phyloP scores from a whole-genome alignment of 1,140 invertebrate species.

The Lasioglossum baleicum region DNA sequence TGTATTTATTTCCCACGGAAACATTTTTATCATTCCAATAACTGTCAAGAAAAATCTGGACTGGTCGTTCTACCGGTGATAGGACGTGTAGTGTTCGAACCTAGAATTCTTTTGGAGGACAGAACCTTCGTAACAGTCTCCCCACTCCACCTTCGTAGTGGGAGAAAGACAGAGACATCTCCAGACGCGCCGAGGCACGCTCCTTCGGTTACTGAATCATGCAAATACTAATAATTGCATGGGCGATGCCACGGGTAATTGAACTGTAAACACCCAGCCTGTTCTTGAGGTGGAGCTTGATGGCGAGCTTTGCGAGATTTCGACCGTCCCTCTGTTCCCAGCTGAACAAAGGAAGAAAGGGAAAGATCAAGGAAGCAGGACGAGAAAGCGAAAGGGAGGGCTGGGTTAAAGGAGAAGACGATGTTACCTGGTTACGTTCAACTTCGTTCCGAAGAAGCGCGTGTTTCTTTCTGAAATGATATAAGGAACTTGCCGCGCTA shows the following conservation, averaged over 20 bases:
- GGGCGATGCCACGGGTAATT: conserved; percentile 70
- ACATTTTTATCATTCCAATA: too few relatives aligned
- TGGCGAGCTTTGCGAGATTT: conserved; percentile 38
- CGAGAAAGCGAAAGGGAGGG: conserved; percentile 15
- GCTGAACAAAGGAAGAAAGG: conserved; percentile 44
- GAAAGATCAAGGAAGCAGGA: conserved; percentile 28
- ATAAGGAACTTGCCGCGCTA: not conserved
- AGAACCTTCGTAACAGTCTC: too few relatives aligned
- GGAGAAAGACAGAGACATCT: not conserved
- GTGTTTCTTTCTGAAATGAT: not conserved
- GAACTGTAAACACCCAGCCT: conserved; percentile 71
- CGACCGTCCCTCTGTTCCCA: not conserved
- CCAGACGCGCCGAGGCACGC: conserved; percentile 44
- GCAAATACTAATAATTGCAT: conserved; percentile 73
- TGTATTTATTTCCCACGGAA: too few relatives aligned
- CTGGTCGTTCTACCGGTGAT: too few relatives aligned
- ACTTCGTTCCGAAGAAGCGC: conserved; percentile 2
- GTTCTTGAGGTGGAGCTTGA: conserved; percentile 34
- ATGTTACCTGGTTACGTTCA: conserved; percentile 11
- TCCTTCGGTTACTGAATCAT: conserved; percentile 69
- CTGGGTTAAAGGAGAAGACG: conserved; percentile 27
- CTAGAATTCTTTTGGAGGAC: too few relatives aligned
- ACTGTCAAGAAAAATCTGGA: too few relatives aligned
- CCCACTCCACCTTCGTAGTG: too few relatives aligned
- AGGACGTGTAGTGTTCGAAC: too few relatives aligned